These are phyloP conservation scores for Argyra leucocephala DNA, from an alignment of 2,888 invertebrate species.

Conservation along the genomic window DNA sequence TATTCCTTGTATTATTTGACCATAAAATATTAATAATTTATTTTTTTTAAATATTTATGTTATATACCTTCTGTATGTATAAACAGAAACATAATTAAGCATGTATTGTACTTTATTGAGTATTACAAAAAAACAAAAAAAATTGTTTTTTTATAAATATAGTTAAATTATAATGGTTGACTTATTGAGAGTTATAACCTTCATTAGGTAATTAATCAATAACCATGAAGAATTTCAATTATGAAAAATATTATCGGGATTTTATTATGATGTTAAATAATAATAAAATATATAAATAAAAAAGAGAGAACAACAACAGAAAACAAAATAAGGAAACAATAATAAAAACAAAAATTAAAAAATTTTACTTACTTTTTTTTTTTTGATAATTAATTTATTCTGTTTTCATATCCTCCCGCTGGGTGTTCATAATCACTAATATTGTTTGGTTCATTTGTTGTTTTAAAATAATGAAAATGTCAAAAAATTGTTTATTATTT, in stretches of 20 bases:
- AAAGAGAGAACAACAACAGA: no score
- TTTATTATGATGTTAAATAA: not conserved
- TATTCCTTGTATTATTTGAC: no score
- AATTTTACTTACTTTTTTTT: not conserved
- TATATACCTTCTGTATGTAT: no score
- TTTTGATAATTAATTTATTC: not conserved
- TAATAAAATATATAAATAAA: no score
- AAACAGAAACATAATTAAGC: no score
- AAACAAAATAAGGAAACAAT: no score
- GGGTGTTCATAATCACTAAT: not conserved
- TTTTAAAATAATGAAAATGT: not conserved
- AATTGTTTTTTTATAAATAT: no score
- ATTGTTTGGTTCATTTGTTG: not conserved
- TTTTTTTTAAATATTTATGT: no score
- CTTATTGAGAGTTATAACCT: slow-evolving; percentile 1
- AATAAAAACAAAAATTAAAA: no score
- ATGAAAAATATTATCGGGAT: not conserved
- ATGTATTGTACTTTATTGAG: no score
- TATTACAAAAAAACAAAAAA: no score
- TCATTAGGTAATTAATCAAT: slow-evolving; percentile 6
- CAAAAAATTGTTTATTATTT: not conserved
- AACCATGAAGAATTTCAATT: slow-evolving; percentile 6
- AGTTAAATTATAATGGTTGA: slow-evolving; percentile 6
- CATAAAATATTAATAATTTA: no score
- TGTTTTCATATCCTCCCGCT: not conserved